A percentile compares a stretch with the other conserved stretches of the same genome.
phyloP scores from a whole-genome alignment of 2,797 vertebrate species.

The Gobio occitaniae region DNA sequence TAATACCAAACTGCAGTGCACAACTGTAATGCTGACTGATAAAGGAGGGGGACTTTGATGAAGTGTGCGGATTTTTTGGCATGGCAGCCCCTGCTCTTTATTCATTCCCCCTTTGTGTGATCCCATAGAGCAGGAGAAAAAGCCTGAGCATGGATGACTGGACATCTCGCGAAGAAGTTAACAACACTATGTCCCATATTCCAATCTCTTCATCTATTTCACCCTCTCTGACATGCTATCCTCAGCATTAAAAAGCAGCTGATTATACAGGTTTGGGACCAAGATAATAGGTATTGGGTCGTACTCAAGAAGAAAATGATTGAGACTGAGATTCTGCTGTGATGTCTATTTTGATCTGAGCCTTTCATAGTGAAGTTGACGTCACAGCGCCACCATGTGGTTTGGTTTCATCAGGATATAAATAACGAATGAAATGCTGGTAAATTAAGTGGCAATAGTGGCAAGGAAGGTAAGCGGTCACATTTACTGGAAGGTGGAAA shows the following conservation, averaged over 20 bases:
- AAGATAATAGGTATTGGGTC: conserved; percentile 3
- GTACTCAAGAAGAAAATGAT: not conserved
- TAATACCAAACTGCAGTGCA: not conserved
- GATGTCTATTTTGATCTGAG: conserved; percentile 3
- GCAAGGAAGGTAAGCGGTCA: not conserved
- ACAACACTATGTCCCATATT: conserved; percentile 21
- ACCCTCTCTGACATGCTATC: not conserved
- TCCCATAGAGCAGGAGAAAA: not conserved
- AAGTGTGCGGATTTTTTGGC: conserved; percentile 30
- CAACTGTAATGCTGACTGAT: not conserved
- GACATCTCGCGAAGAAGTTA: conserved; percentile 29
- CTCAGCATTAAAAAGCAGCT: conserved; percentile 16
- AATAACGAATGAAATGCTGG: not conserved
- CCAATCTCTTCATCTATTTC: not conserved
- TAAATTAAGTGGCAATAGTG: not conserved
- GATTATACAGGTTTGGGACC: not conserved
- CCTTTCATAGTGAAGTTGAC: not conserved
- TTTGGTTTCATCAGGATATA: not conserved
- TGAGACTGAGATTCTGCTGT: conserved; percentile 7
- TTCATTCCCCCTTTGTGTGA: conserved; percentile 21
- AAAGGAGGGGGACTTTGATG: conserved; percentile 21
- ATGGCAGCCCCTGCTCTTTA: conserved; percentile 22
- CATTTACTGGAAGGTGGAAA: not conserved
- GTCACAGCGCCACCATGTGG: conserved; percentile 49
- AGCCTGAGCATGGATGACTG: conserved; percentile 2